Percentiles rank a stretch among this genome's conserved stretches.
Evolutionary conservation across 2,797 vertebrate species (phyloP).

Genomic region (Saxicola maurus): DNA sequence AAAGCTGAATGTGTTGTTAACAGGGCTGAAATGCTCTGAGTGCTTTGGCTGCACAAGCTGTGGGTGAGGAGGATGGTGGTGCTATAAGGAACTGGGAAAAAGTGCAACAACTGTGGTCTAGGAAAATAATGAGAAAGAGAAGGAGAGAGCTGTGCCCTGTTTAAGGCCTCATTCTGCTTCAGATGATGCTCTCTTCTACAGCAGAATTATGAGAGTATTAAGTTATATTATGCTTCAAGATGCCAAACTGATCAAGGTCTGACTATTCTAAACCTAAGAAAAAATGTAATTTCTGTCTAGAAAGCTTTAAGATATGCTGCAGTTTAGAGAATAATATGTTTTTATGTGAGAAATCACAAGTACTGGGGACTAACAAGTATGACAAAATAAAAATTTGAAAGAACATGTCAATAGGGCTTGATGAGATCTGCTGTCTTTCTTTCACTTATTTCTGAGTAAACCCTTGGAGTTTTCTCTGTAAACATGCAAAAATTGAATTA

Average conservation of each 20-base stretch:
- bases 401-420: not conserved
- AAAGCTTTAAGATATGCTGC: not conserved
- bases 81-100: not conserved
- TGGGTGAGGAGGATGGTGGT: not conserved
- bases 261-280: not conserved
- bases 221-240: not conserved
- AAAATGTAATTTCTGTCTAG: not conserved
- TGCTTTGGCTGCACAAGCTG: rapidly evolving
- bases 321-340: not conserved
- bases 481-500: not conserved
- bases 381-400: not conserved
- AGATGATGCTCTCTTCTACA: not conserved
- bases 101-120: not conserved
- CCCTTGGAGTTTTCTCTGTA: not conserved
- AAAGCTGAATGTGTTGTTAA: not conserved
- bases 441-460: not conserved
- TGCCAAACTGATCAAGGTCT: not conserved
- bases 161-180: not conserved
- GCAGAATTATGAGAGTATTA: not conserved
- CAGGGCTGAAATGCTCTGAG: not conserved
- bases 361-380: not conserved
- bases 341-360: not conserved
- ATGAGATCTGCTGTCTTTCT: not conserved
- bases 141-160: not conserved
- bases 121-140: not conserved